Evolutionary conservation across 2,888 invertebrate genomes (phyloP), one percentile per base, ranked within the genome.

Genomic region (Tholera decimalis): DNA sequence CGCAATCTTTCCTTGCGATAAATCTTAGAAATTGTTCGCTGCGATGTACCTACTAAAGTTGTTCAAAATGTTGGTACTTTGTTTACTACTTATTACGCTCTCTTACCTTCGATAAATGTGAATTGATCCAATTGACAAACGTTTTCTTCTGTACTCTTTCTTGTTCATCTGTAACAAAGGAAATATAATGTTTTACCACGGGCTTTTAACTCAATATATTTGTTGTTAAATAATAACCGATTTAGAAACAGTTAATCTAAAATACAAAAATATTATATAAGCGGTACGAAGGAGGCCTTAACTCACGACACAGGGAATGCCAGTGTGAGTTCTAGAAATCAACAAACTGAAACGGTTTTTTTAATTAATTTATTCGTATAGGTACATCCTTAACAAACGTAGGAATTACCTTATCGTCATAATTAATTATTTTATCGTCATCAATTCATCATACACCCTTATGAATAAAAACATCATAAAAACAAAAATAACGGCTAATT

Each of bases 121-220:
- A 99, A 96, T 99, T 99, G 95, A 99, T 99, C 99, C 99, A 99
- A 96, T 99, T 99, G 86, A 99, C 98, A 93, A 99, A 99, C 79
- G 99, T 99, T 95, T 99, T 99, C 97, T 99, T 99, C 95, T 99
- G 99, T 83, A 99, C 99, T 93, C 99, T 97, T 96, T 99, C 99
- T 96, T 99, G 99, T 96, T 99, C 99, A 97, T 99, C 99, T 99
- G 98, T 70, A 98, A 98, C 89, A 91, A 85, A 22, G 53, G 2
- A 77, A 60, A 39, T 13, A 0, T 0, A 7, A 39, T 24, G 6
- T 46, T 69, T 41, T 59, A n/a, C 33, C 3, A 8, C 3, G 9
- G 11, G 8, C 1, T 26, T 0, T 20, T 6, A 50, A 18, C 0
- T 2, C 8, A 22, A 0, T 15, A 13, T 13, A 33, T 35, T 35